Evolutionary conservation across 2,888 invertebrate species (phyloP).

Genomic region (Acanthopleura granulata): DNA sequence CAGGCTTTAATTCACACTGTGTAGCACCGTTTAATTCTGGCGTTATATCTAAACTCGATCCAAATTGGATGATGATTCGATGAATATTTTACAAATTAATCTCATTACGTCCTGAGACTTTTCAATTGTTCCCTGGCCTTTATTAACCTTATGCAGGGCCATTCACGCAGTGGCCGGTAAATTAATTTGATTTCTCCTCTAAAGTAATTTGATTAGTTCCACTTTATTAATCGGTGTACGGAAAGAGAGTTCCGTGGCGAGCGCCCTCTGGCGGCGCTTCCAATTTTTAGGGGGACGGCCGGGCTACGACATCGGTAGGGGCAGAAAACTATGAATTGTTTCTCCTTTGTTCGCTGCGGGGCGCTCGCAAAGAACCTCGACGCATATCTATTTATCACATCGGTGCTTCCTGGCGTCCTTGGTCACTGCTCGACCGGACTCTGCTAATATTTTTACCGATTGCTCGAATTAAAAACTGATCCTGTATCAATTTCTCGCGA

Average conservation of each 20-base stretch:
- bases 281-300: neutral
- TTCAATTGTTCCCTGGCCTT: constrained; percentile 27
- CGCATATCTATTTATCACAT: neutral
- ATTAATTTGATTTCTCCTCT: constrained; percentile 44
- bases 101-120: constrained; percentile 37
- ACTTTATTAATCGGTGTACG: constrained; percentile 20
- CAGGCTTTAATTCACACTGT: constrained; percentile 12
- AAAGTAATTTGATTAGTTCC: constrained; percentile 18
- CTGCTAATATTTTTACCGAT: constrained; percentile 3
- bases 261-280: neutral
- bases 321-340: neutral
- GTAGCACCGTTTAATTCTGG: constrained; percentile 11
- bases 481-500: neutral
- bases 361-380: neutral
- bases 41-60: constrained; percentile 25
- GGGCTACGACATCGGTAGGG: neutral
- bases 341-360: neutral
- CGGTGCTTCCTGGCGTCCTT: neutral
- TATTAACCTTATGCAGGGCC: constrained; percentile 37
- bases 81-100: constrained; percentile 59
- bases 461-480: constrained; percentile 4
- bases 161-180: constrained; percentile 31
- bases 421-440: neutral
- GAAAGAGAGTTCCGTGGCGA: neutral
- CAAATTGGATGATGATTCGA: constrained; percentile 48